Evolutionary conservation across 2,113 vertebrate genomes (phyloP).

Genomic region (Platycercus adscitus): DNA sequence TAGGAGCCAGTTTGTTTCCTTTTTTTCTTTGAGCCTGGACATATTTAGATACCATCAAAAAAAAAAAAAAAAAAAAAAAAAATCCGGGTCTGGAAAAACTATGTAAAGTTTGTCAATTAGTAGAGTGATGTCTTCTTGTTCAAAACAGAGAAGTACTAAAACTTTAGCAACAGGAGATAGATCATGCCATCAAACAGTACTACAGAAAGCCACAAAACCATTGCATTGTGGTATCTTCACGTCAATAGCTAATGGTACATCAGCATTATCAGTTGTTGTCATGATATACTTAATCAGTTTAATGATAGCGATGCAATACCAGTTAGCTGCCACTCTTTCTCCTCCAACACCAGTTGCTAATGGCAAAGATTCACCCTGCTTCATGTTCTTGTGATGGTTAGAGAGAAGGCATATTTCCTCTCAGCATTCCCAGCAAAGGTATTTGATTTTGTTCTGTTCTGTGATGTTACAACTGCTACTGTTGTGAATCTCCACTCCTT

Average conservation of each 20-base stretch:
- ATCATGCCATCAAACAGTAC: not conserved
- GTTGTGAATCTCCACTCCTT: not conserved
- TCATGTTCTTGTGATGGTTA: not conserved
- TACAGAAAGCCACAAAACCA: not conserved
- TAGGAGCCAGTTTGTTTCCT: not conserved
- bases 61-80: not conserved
- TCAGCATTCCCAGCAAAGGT: not conserved
- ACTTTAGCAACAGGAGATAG: not conserved
- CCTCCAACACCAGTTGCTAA: not conserved
- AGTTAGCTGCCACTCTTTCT: not conserved
- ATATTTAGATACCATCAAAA: not conserved
- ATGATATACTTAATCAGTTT: not conserved
- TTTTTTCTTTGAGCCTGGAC: not conserved
- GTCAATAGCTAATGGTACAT: not conserved
- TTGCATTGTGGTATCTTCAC: not conserved
- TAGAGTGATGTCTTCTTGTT: not conserved
- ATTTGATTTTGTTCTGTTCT: not conserved
- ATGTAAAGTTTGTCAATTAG: not conserved
- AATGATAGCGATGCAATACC: not conserved
- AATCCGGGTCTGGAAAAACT: not conserved
- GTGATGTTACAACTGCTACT: not conserved
- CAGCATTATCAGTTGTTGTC: not conserved
- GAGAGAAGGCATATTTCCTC: not conserved
- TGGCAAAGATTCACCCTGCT: not conserved
- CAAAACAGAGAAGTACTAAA: not conserved